Conservation (phyloP, 2,113 vertebrate genomes). For the Actenoides hombroni region DNA sequence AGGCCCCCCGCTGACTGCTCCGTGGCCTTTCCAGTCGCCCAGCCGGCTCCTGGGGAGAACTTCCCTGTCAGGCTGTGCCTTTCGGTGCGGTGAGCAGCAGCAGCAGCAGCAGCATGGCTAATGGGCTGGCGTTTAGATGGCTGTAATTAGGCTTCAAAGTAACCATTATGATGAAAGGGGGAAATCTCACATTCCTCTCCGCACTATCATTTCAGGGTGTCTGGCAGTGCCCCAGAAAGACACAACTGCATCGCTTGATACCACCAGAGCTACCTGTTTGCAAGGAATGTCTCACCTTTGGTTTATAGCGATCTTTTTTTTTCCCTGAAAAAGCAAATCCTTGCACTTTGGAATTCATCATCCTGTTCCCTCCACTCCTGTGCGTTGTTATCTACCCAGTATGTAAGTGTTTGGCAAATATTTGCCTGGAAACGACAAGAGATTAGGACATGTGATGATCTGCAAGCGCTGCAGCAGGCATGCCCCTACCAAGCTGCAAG, state of each 20-base stretch:
- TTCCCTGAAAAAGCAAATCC: not conserved
- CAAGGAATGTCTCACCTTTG: not conserved
- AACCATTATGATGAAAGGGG: constrained; percentile 59
- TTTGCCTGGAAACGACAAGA: constrained; percentile 28
- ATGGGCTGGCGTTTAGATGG: not conserved
- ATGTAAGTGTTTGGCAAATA: constrained; percentile 30
- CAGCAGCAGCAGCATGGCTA: constrained; percentile 1
- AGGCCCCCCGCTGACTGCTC: not conserved
- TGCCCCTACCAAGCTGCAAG: not conserved
- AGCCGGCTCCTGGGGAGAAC: not conserved
- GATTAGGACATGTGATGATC: constrained; percentile 14
- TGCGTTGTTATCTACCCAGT: constrained; percentile 23
- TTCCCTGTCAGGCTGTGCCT: not conserved
- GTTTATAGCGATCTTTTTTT: not conserved
- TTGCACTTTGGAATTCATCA: not conserved
- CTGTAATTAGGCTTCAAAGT: constrained; percentile 66
- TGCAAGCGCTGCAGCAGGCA: not conserved
- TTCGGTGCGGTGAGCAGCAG: not conserved
- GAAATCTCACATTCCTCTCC: constrained; percentile 52
- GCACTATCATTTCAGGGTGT: constrained; percentile 35
- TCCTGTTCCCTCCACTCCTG: constrained; percentile 1
- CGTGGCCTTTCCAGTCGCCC: not conserved
- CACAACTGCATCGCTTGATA: not conserved
- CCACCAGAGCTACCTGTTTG: not conserved
- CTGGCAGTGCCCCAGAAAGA: constrained; percentile 40